Percentiles rank a stretch among this genome's conserved stretches.
Conservation (phyloP, 1,140 invertebrate genomes). For the Ylistrum balloti region DNA sequence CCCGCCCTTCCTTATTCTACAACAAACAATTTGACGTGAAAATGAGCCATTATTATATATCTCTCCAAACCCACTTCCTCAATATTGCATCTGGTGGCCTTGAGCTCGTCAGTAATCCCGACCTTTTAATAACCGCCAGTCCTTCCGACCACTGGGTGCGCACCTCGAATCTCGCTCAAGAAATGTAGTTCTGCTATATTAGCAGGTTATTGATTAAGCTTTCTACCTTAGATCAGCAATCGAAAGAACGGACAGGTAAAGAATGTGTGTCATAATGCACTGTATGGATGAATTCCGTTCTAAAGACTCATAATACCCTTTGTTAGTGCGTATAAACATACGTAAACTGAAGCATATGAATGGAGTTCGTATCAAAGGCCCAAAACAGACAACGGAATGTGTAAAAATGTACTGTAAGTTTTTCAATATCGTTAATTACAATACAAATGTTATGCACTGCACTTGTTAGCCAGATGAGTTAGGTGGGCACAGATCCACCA, state of each 20-base stretch:
- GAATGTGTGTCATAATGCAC: conserved; percentile 12
- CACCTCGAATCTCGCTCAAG: background rate
- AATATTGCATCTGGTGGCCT: background rate
- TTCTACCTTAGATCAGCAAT: background rate
- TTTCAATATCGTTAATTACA: conserved; percentile 14
- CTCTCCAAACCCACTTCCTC: background rate
- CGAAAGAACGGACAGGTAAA: background rate
- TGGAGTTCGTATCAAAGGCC: conserved; percentile 14
- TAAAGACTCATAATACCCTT: conserved; percentile 13
- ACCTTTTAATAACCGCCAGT: background rate
- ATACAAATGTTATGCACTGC: background rate
- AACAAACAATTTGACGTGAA: background rate
- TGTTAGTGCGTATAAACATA: background rate
- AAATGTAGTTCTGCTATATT: background rate
- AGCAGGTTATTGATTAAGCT: background rate
- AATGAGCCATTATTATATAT: background rate
- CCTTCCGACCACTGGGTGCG: background rate
- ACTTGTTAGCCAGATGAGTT: background rate
- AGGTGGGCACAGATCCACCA: background rate
- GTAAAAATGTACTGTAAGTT: background rate
- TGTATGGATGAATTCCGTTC: background rate
- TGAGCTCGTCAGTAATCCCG: background rate
- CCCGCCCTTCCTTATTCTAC: background rate
- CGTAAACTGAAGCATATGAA: conserved; percentile 26
- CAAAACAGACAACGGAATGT: background rate